Evolutionary conservation across 2,113 vertebrate species (phyloP).

Genomic region (Etheostoma spectabile): DNA sequence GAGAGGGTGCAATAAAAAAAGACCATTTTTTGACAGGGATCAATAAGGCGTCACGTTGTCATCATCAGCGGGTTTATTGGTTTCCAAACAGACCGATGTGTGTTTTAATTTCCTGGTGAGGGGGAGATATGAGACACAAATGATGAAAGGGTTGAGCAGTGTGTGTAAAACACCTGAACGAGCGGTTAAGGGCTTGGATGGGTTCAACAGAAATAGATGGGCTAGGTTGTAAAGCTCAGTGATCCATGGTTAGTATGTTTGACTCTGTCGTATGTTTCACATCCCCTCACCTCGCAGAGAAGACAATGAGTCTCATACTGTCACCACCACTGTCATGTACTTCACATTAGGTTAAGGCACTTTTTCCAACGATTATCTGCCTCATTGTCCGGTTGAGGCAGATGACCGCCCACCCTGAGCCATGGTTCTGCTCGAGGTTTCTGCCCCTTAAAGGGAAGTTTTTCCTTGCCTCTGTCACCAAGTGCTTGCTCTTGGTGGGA

Average conservation of each 20-base stretch:
- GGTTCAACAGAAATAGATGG: slow-evolving; percentile 52
- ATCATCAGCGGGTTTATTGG: slow-evolving; percentile 23
- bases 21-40: slow-evolving; percentile 34
- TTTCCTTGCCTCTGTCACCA: too few relatives aligned
- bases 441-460: too few relatives aligned
- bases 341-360: not conserved
- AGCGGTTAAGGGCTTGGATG: slow-evolving; percentile 33
- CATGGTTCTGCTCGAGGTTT: too few relatives aligned
- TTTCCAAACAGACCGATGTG: slow-evolving; percentile 15
- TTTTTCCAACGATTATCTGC: not conserved
- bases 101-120: slow-evolving; percentile 49
- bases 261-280: slow-evolving; percentile 58
- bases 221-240: slow-evolving; percentile 60
- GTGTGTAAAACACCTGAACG: slow-evolving; percentile 58
- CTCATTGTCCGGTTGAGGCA: too few relatives aligned
- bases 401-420: too few relatives aligned
- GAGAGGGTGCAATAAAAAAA: not conserved
- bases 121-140: slow-evolving; percentile 8
- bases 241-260: slow-evolving; percentile 55
- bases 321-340: slow-evolving; percentile 20
- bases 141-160: slow-evolving; percentile 40
- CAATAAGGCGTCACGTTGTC: slow-evolving; percentile 51
- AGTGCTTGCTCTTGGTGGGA: too few relatives aligned
- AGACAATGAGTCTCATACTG: slow-evolving; percentile 28
- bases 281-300: slow-evolving; percentile 3